A percentile compares a stretch with the other conserved stretches of the same genome.
Conservation (phyloP, 1,140 invertebrate genomes). For the Orchesella cincta region DNA sequence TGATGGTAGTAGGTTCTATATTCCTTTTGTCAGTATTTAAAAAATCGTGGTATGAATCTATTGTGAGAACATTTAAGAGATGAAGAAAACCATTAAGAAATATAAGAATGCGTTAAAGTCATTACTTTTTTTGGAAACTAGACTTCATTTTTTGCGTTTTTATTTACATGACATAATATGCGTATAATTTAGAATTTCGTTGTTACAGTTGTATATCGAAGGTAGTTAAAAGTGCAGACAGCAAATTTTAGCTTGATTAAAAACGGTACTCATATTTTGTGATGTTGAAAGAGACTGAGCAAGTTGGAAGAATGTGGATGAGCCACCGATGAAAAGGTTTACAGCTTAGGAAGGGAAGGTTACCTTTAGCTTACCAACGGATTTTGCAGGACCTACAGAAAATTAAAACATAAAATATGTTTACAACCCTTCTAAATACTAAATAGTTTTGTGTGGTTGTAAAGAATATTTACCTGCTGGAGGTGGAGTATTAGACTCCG, state of each 20-base stretch:
- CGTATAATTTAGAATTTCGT: too few species aligned
- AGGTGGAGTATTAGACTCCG: not conserved
- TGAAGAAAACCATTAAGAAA: not conserved
- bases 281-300: too few species aligned
- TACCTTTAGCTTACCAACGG: constrained; percentile 8
- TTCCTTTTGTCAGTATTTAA: not conserved
- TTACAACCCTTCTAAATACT: not conserved
- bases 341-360: not conserved
- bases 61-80: not conserved
- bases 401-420: not conserved
- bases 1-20: not conserved
- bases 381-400: not conserved
- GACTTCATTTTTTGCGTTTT: too few species aligned
- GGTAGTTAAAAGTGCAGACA: too few species aligned
- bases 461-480: not conserved
- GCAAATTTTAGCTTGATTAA: too few species aligned
- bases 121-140: too few species aligned
- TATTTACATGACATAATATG: too few species aligned
- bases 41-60: not conserved
- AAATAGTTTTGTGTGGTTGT: not conserved
- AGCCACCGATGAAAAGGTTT: too few species aligned
- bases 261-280: too few species aligned
- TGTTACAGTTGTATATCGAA: too few species aligned
- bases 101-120: not conserved
- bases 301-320: too few species aligned